phyloP scores from a whole-genome alignment of 2,113 vertebrate genomes.

The Ariopsis seemanni region DNA sequence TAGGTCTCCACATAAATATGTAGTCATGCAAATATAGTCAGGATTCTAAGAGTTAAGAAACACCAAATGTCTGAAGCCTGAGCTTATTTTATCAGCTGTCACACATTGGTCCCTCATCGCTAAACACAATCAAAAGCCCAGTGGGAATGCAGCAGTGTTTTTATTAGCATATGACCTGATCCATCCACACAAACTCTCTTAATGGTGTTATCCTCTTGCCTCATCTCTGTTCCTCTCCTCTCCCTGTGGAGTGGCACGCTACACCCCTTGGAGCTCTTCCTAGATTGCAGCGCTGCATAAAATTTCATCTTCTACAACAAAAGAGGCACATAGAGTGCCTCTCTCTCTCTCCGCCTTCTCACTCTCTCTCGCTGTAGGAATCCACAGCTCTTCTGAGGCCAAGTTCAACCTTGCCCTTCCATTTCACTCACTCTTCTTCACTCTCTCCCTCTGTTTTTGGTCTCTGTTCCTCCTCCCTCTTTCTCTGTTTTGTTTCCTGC shows the following conservation, averaged over 20 bases:
- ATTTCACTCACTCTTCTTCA: slow-evolving; percentile 51
- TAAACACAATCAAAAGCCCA: slow-evolving; percentile 1
- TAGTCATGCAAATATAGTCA: neutral
- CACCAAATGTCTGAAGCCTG: neutral
- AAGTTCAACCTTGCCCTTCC: slow-evolving; percentile 59
- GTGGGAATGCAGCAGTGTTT: slow-evolving; percentile 4
- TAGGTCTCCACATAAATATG: neutral
- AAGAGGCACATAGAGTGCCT: slow-evolving; percentile 13
- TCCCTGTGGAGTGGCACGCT: neutral
- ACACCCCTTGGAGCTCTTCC: slow-evolving; percentile 35
- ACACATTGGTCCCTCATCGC: neutral
- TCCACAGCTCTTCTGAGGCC: slow-evolving; percentile 57
- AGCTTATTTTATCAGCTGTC: slow-evolving; percentile 17
- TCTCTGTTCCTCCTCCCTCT: neutral
- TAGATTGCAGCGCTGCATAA: slow-evolving; percentile 42
- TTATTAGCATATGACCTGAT: slow-evolving; percentile 42
- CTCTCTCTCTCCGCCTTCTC: slow-evolving; percentile 39
- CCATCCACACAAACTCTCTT: slow-evolving; percentile 2
- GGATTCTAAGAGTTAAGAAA: neutral
- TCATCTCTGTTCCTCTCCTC: slow-evolving; percentile 9
- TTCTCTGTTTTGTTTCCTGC: slow-evolving; percentile 18
- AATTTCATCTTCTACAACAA: slow-evolving; percentile 52
- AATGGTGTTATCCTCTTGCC: slow-evolving; percentile 26
- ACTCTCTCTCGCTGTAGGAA: slow-evolving; percentile 55
- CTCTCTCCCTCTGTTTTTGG: slow-evolving; percentile 37